Evolutionary conservation across 2,797 vertebrate species (phyloP).

Genomic region (Nasua narica): DNA sequence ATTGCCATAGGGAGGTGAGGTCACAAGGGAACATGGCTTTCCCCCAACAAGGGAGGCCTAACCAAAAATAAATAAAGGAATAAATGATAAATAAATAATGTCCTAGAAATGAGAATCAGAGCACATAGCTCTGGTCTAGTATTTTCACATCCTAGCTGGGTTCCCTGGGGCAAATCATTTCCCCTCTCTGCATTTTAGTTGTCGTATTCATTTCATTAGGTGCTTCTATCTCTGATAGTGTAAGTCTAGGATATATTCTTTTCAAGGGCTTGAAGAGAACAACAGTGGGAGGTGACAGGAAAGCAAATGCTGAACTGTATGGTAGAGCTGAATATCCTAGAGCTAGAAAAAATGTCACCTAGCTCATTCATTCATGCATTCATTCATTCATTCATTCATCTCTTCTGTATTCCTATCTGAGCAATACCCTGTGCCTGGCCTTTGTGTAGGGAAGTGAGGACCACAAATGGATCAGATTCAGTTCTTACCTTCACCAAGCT

Average conservation of each 20-base stretch:
- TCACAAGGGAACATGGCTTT: conserved; percentile 59
- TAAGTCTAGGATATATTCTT: not conserved
- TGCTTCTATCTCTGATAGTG: not conserved
- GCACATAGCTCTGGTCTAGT: not conserved
- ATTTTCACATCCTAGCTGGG: not conserved
- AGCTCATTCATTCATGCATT: not conserved
- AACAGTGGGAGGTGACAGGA: not conserved
- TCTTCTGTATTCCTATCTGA: not conserved
- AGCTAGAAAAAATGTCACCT: not conserved
- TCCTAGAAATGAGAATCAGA: not conserved
- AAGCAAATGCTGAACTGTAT: not conserved
- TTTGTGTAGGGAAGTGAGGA: not conserved
- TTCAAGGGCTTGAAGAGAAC: not conserved
- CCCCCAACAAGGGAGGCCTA: not conserved
- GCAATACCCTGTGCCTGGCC: not conserved
- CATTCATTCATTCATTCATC: not conserved
- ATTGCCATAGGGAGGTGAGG: conserved; percentile 51
- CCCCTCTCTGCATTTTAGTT: not conserved
- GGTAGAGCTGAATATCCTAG: not conserved
- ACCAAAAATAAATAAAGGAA: conserved; percentile 38
- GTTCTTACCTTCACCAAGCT: not conserved
- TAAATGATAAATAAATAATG: conserved; percentile 41
- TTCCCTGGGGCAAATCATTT: not conserved
- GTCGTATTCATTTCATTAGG: not conserved
- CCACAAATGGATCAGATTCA: not conserved